Conservation (phyloP, 2,797 vertebrate species). For the Catharus ustulatus region DNA sequence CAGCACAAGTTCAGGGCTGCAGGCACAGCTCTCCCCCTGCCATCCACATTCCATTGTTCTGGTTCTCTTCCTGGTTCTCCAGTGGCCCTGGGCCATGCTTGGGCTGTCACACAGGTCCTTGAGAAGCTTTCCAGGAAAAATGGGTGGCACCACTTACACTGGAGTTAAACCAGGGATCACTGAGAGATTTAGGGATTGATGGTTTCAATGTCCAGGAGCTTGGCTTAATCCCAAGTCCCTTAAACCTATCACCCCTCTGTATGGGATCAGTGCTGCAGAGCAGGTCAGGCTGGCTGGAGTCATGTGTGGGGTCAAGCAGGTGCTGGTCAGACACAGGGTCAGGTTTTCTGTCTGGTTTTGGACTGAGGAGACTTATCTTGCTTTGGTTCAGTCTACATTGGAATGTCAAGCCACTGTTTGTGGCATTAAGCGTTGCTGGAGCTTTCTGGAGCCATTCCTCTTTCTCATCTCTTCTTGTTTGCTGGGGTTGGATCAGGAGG, state of each 20-base stretch:
- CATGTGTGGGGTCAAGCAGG: fast-evolving
- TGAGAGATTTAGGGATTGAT: neutral
- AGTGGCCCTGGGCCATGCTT: fast-evolving
- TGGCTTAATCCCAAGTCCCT: neutral
- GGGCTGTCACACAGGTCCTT: neutral
- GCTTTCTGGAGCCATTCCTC: neutral
- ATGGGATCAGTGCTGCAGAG: neutral
- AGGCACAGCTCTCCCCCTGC: neutral
- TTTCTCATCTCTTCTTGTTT: neutral
- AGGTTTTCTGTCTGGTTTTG: neutral
- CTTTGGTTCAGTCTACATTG: neutral
- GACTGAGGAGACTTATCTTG: neutral
- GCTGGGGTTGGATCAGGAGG: neutral
- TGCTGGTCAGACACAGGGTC: neutral
- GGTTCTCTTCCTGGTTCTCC: neutral
- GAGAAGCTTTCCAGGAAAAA: neutral
- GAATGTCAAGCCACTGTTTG: neutral
- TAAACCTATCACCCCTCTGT: neutral
- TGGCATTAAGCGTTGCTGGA: neutral
- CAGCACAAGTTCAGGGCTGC: fast-evolving
- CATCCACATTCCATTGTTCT: fast-evolving
- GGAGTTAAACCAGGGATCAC: neutral
- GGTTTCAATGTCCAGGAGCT: neutral
- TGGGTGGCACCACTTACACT: neutral
- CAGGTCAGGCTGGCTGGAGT: neutral